Base-by-base conservation (phyloP, 2,113 vertebrate genomes). In the Onychorhynchus coronatus region DNA sequence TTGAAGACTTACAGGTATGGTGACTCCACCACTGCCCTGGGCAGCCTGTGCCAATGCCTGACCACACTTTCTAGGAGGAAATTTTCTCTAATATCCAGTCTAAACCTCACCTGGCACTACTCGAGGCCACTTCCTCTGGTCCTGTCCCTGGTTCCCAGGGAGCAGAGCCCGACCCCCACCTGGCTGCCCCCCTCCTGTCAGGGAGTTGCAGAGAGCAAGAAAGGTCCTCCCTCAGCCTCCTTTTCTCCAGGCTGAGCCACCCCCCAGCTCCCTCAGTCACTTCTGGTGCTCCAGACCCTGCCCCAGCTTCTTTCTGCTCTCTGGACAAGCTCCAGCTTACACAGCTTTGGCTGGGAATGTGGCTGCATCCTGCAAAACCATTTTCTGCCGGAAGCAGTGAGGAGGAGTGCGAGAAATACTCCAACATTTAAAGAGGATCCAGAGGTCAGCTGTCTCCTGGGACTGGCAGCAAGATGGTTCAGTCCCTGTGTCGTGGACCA, bases 121-220 rank as follows among this genome's bases (percentile, higher is more conserved):
- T 0, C 52, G 61, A 52, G 61, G 44, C 44, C 0, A 0, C 37
- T 81, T 8, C 15, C 22, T 52, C 8, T 44, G 6, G 2, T 59
- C 44, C 27, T 81, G 37, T 39, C 44, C 37, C 52, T 18, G 50
- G 37, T 33, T 81, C 52, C 58, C 52, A 37, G 52, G 24, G 14
- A 66, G 8, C 31, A 58, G 31, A 73, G 18, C 27, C 50, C 0
- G 0, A 13, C 17, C 18, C 19, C 3, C 13, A 7, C 27, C 8
- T 0, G 0, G 6, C 39, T 39, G n/a, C 39, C 5, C 9, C 18
- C 6, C 14, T 73, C 44, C 27, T 44, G 12, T 5, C 37, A 81
- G 44, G 41, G 18, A 58, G 2, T 5, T 73, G 22, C 31, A 33
- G 16, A 49, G 49, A 88, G 50, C 6, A 21, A 80, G 0, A 31